These are phyloP conservation scores for Porites evermanni DNA, from an alignment of 92 coral and sea anemone genomes.

Conservation along the genomic window DNA sequence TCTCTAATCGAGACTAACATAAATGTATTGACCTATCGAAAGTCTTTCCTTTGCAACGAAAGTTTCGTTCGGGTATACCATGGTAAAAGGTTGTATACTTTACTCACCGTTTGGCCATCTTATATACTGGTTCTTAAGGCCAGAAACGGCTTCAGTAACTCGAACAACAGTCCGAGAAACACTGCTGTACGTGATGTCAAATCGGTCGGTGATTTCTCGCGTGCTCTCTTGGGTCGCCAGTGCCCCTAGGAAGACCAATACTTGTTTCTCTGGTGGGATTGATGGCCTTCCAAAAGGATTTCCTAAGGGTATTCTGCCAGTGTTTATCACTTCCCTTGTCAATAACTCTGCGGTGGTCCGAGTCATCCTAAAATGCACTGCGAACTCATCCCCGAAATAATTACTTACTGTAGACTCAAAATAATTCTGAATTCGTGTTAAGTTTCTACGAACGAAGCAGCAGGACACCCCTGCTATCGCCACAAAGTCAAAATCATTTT, in stretches of 20 bases:
- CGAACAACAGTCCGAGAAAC: slow-evolving; percentile 64
- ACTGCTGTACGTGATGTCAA: slow-evolving; percentile 68
- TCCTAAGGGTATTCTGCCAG: slow-evolving; percentile 32
- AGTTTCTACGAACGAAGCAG: slow-evolving; percentile 17
- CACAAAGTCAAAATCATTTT: too few species aligned
- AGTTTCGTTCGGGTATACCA: slow-evolving; percentile 4
- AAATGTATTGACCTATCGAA: background rate
- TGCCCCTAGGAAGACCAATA: slow-evolving; percentile 59
- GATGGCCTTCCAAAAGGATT: slow-evolving; percentile 55
- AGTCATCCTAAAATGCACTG: slow-evolving; percentile 21
- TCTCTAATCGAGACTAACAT: slow-evolving; percentile 18
- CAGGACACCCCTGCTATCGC: too few species aligned
- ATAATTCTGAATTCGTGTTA: slow-evolving; percentile 13
- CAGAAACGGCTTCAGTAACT: slow-evolving; percentile 58
- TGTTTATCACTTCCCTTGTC: slow-evolving; percentile 9
- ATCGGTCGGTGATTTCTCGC: slow-evolving; percentile 59
- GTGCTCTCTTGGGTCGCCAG: slow-evolving; percentile 64
- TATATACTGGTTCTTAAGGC: slow-evolving; percentile 54
- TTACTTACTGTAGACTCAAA: slow-evolving; percentile 19
- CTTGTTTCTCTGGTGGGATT: slow-evolving; percentile 62
- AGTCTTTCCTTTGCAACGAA: slow-evolving; percentile 8
- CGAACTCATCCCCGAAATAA: slow-evolving; percentile 17
- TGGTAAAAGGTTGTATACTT: slow-evolving; percentile 1
- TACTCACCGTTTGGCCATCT: slow-evolving; percentile 75
- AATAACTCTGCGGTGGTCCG: slow-evolving; percentile 19